These are phyloP conservation scores for Pachydiplax longipennis DNA, from an alignment of 2,888 invertebrate genomes.

Conservation along the genomic window DNA sequence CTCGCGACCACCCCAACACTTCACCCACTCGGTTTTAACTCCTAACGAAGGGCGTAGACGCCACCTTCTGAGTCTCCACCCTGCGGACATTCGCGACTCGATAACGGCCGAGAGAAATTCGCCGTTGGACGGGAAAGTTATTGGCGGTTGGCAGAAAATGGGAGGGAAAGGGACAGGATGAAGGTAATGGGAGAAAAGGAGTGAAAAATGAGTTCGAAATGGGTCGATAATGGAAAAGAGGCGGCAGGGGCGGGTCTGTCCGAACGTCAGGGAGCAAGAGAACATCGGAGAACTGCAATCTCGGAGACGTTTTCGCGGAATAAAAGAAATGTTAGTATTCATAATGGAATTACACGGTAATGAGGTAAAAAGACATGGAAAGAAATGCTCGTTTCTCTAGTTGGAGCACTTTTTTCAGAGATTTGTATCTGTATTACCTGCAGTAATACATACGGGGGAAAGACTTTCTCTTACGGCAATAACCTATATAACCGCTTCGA, in stretches of 20 bases:
- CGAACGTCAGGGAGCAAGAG: neutral
- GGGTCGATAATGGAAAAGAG: neutral
- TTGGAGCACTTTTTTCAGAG: too few relatives aligned
- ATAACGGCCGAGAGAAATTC: conserved; percentile 4
- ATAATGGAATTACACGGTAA: too few relatives aligned
- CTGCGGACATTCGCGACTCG: neutral
- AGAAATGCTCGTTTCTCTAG: too few relatives aligned
- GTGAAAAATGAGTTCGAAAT: neutral
- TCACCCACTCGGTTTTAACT: neutral
- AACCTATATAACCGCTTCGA: too few relatives aligned
- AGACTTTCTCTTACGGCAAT: too few relatives aligned
- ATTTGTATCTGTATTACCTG: too few relatives aligned
- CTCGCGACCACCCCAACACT: neutral
- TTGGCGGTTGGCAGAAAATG: neutral
- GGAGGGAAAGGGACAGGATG: neutral
- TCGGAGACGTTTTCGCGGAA: too few relatives aligned
- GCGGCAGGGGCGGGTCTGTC: neutral
- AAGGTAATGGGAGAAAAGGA: neutral
- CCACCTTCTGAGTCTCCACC: neutral
- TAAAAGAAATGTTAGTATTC: too few relatives aligned
- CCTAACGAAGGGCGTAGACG: conserved; percentile 1
- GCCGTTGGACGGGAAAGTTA: neutral
- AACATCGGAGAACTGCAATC: neutral
- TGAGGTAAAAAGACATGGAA: too few relatives aligned
- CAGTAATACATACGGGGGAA: too few relatives aligned